Evolutionary conservation across 1,140 invertebrate species (phyloP).

Genomic region (Pseudomyrmex pallidus): DNA sequence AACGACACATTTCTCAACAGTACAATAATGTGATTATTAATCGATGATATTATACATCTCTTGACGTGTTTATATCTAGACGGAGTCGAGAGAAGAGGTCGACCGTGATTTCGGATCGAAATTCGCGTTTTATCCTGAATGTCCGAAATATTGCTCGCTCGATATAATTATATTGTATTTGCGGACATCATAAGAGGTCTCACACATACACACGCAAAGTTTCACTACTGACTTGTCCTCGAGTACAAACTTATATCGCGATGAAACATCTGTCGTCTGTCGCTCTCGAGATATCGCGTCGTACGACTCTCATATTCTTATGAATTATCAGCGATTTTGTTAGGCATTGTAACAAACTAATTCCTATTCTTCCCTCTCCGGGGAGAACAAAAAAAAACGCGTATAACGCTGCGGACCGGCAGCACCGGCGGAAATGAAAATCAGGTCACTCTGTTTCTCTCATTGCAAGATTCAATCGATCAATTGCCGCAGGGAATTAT

Average conservation of each 20-base stretch:
- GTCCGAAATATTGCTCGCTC: conserved; percentile 13
- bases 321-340: conserved; percentile 2
- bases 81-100: conserved; percentile 6
- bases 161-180: neutral
- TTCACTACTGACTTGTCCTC: conserved; percentile 6
- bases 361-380: neutral
- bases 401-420: neutral
- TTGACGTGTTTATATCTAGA: conserved; percentile 39
- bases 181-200: no score
- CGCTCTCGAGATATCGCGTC: neutral
- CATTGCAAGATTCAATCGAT: neutral
- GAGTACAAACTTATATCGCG: conserved; percentile 42
- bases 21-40: conserved; percentile 61
- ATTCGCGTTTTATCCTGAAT: conserved; percentile 28
- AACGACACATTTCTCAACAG: conserved; percentile 59
- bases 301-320: neutral
- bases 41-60: neutral
- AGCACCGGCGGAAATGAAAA: conserved; percentile 21
- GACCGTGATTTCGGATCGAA: conserved; percentile 11
- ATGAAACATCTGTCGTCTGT: conserved; percentile 18
- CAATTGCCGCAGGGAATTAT: neutral
- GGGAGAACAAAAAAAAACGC: neutral
- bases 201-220: conserved; percentile 23
- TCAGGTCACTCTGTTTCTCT: conserved; percentile 8
- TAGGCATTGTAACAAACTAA: conserved; percentile 36